phyloP scores from a whole-genome alignment of 1,140 invertebrate species.

The Babylonia areolata region DNA sequence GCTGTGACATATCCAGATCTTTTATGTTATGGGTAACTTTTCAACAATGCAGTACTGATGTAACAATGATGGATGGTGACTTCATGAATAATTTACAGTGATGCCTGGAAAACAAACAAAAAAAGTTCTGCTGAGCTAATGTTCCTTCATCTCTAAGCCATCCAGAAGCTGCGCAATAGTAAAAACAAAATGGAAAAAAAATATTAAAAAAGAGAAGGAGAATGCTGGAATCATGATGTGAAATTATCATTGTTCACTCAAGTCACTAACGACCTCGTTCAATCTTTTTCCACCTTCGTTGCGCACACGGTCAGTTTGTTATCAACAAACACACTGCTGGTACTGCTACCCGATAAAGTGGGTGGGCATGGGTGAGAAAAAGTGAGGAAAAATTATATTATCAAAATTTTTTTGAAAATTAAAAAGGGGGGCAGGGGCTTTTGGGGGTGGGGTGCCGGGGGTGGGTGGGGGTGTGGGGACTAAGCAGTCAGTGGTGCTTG shows the following conservation, averaged over 20 bases:
- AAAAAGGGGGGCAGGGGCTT: too few species aligned
- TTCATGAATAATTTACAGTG: constrained; percentile 32
- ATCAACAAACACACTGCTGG: not conserved
- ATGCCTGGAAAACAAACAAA: not conserved
- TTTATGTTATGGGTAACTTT: constrained; percentile 45
- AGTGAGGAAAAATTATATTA: too few species aligned
- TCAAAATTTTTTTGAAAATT: too few species aligned
- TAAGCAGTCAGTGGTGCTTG: not conserved
- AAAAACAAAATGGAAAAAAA: too few species aligned
- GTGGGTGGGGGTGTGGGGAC: too few species aligned
- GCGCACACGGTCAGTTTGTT: not conserved
- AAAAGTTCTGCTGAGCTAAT: constrained; percentile 2
- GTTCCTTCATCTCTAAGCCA: not conserved
- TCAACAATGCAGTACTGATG: constrained; percentile 45
- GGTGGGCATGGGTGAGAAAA: not conserved
- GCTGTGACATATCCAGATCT: constrained; percentile 61
- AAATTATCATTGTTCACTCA: not conserved
- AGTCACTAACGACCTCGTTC: not conserved
- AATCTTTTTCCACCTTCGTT: not conserved
- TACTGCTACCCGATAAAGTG: not conserved
- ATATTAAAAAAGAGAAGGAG: not conserved
- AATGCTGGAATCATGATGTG: not conserved
- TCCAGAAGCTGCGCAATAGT: not conserved
- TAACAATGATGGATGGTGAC: constrained; percentile 41
- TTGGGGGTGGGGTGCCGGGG: too few species aligned